Base-by-base conservation (phyloP, 2,888 invertebrate species). In the Automeris io region DNA sequence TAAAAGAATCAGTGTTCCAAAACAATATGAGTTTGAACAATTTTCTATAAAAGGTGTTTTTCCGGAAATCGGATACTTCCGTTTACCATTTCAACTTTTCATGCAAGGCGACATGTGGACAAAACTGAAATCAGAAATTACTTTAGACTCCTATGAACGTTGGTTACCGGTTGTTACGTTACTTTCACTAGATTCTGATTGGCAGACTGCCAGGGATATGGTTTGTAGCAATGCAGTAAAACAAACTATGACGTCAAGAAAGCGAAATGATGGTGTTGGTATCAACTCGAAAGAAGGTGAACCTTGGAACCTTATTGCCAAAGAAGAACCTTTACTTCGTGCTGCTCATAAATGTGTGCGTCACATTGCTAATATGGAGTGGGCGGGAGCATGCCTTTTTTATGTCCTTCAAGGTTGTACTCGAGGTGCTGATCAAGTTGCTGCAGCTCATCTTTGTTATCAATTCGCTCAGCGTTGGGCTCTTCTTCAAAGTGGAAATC, bases 391-490 rank as follows among this genome's bases (percentile, higher is more conserved):
- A 1, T 88, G 87, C 48, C 69, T 88, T 24, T 88, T 87, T 49
- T 85, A 86, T 47, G 85, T 87, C 18, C 61, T 85, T 2, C 87
- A 87, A 65, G 87, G 87, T 3, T 83, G 83, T 52, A 70, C 78
- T n/a, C 75, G 78, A 25, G 87, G 87, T 18, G 87, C 86, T 18
- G 87, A 88, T 56, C 87, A 87, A 69, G 87, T 88, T 11, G 83
- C 86, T 24, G 87, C 87, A 35, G 83, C 86, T 22, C 80, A 87
- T 39, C 61, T 88, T 18, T 87, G 86, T 49, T 87, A 78, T 49
- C 83, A 87, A 52, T 87, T 87, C 59, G 77, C 87, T n/a, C 83
- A 87, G 51, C 71, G 77, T 16, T 87, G 87, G 85, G 79, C 82
- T 37, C 69, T 83, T 19, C 46, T 85, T 32, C 86, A 87, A 51